Conservation (phyloP, 2,888 invertebrate species). For the Melanophora roralis region DNA sequence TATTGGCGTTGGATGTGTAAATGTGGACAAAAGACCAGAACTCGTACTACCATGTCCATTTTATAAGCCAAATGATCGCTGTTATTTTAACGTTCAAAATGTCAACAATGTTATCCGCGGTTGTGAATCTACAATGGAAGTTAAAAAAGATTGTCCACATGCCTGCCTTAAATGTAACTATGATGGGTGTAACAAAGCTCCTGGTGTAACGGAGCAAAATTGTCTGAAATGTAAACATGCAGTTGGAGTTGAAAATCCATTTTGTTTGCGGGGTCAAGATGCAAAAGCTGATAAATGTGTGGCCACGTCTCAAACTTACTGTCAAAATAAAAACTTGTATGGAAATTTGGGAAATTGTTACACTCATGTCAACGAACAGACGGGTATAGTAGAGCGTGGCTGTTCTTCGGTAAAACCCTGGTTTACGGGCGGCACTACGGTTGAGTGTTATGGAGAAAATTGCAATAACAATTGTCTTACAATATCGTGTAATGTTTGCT, state of each 20-base stretch:
- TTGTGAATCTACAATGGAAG: slow-evolving; percentile 66
- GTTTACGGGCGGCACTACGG: slow-evolving; percentile 68
- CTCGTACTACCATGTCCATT: slow-evolving; percentile 69
- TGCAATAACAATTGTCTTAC: slow-evolving; percentile 69
- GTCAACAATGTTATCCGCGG: slow-evolving; percentile 68
- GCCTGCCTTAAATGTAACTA: slow-evolving; percentile 72
- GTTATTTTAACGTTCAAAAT: slow-evolving; percentile 70
- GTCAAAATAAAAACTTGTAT: slow-evolving; percentile 69
- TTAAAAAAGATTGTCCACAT: slow-evolving; percentile 66
- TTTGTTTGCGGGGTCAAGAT: slow-evolving; percentile 67
- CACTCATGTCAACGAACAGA: slow-evolving; percentile 68
- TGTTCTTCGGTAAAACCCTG: slow-evolving; percentile 71
- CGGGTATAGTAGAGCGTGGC: slow-evolving; percentile 69
- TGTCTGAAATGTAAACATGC: slow-evolving; percentile 68
- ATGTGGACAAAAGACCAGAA: slow-evolving; percentile 64
- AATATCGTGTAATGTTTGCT: slow-evolving; percentile 70
- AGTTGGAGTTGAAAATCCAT: slow-evolving; percentile 61
- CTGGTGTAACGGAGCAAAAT: slow-evolving; percentile 65
- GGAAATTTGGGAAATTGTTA: slow-evolving; percentile 70
- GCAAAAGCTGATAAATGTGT: neutral
- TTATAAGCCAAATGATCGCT: slow-evolving; percentile 69
- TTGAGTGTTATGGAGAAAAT: slow-evolving; percentile 69
- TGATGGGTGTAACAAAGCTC: slow-evolving; percentile 70
- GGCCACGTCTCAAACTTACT: slow-evolving; percentile 60
- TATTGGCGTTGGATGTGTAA: slow-evolving; percentile 68